Evolutionary conservation across 2,113 vertebrate species (phyloP).

Genomic region (Pseudorectes ferrugineus): DNA sequence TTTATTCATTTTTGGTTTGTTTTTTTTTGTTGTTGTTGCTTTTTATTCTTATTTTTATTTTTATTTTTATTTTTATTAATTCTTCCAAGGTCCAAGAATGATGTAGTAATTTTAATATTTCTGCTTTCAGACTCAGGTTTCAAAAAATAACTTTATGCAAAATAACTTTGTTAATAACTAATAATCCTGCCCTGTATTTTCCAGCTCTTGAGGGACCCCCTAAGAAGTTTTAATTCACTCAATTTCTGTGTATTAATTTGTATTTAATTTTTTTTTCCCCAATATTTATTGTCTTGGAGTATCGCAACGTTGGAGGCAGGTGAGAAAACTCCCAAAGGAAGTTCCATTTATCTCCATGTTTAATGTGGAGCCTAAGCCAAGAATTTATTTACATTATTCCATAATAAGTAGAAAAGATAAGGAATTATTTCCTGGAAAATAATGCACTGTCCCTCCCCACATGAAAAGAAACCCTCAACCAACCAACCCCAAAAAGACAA

Average conservation of each 20-base stretch:
- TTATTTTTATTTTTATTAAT: no score
- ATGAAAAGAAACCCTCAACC: fast-evolving
- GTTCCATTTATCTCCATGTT: background rate
- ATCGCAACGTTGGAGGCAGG: fast-evolving
- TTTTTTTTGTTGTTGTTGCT: background rate
- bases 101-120: background rate
- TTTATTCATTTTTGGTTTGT: background rate
- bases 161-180: background rate
- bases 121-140: background rate
- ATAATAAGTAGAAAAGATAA: background rate
- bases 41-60: background rate
- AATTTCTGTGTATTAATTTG: background rate
- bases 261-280: background rate
- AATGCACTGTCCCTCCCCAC: fast-evolving
- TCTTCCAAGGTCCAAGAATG: background rate
- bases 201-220: background rate
- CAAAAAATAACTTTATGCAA: background rate
- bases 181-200: background rate
- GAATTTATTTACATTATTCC: background rate
- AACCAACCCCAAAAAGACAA: background rate
- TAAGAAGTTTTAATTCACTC: background rate
- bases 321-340: background rate
- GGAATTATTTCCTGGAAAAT: background rate
- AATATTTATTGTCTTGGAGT: background rate
- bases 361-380: background rate